Base-by-base conservation (phyloP, 2,888 invertebrate species). In the Eledone cirrhosa region DNA sequence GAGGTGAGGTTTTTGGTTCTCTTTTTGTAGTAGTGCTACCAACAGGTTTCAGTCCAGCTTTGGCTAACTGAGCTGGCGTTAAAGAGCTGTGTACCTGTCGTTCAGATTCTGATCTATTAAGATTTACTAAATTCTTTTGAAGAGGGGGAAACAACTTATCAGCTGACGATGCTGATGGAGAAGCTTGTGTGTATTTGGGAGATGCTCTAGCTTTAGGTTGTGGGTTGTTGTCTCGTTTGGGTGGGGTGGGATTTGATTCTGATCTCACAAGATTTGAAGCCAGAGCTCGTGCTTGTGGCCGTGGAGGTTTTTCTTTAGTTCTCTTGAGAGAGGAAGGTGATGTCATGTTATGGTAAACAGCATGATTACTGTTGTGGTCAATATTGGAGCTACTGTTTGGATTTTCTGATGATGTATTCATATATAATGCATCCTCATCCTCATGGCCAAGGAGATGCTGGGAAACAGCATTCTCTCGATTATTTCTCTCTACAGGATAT, bases 281-380 rank as follows among this genome's bases (percentile, higher is more conserved):
- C 33, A 72, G n/a, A 29, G 69, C 31, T 33, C 33, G 31, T 22
- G 31, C n/a, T 27, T 72, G 69, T 22, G n/a, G n/a, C 31, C 69
- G 31, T 33, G 69, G 69, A 14, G 69, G 69, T 19, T 72, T 72
- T 72, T 72, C 69, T 72, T 72, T 72, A 33, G 31, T 31, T 31
- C 13, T 72, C 29, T 41, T 33, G 2, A 41, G 31, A 0, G 29
- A 33, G 8, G 33, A 4, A n/a, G 69, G 69, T 2, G 33, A 33
- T 22, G 33, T 72, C 27, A 41, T 72, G 7, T 72, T 72, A 27
- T 72, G 69, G 7, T 72, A 72, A n/a, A 72, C 33, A 33, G 69
- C 69, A 41, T 72, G 69, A 41, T 72, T 72, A 24, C 69, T 72
- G 33, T 72, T 72, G 33, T 72, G 69, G 16, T 72, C 69, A 22